These are phyloP conservation scores for honey bee (Apis mellifera) DNA, from an alignment of 1,140 invertebrate genomes.

Conservation along the genomic window Amel_HAv3.1 CM009937.2:713001-713500, in stretches of 20 bases:
- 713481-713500: no score
- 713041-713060: background rate
- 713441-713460: no score
- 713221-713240: background rate
- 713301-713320: background rate
- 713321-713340: background rate
- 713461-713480: no score
- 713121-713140: background rate
- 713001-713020: background rate
- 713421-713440: no score
- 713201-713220: background rate
- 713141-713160: no score
- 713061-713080: background rate
- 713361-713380: background rate
- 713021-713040: slow-evolving; percentile 25
- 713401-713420: no score
- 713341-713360: background rate
- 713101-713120: slow-evolving; percentile 13
- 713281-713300: background rate
- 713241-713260: background rate
- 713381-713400: background rate
- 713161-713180: no score
- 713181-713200: no score
- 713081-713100: background rate
- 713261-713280: background rate